Conservation (phyloP, 2,797 vertebrate genomes). For the Helostoma temminkii region DNA sequence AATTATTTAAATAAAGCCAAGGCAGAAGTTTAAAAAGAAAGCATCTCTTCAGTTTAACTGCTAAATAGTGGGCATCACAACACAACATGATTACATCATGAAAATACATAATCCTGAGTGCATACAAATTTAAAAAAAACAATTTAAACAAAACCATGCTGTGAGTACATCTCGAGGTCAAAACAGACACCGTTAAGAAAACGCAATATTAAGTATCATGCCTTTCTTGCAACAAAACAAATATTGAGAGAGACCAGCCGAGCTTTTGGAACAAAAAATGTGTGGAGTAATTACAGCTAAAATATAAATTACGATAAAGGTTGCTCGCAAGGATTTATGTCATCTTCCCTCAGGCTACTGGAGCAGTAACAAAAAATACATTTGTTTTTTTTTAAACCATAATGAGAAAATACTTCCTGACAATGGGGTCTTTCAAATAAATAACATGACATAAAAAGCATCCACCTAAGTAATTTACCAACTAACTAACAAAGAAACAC, state of each 20-base stretch:
- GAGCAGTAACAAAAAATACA: neutral
- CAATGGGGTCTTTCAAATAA: neutral
- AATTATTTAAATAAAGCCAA: no score
- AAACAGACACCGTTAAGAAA: neutral
- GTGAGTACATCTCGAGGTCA: neutral
- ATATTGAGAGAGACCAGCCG: neutral
- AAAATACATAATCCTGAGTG: no score
- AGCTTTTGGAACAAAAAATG: neutral
- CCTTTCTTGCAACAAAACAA: neutral
- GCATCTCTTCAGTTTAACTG: no score
- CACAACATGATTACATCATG: no score
- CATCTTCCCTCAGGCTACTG: neutral
- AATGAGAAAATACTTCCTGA: slow-evolving; percentile 4
- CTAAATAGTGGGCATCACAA: no score
- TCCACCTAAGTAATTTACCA: slow-evolving; percentile 4
- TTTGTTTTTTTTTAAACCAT: neutral
- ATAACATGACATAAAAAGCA: neutral
- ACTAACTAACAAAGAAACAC: no score
- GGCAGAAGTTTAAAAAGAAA: no score
- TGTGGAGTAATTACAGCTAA: neutral
- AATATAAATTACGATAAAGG: neutral
- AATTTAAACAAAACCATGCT: neutral
- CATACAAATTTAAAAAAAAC: no score
- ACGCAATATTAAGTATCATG: neutral
- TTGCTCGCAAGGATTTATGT: neutral